phyloP scores from a whole-genome alignment of 2,797 vertebrate genomes.

The Hemitrygon akajei region DNA sequence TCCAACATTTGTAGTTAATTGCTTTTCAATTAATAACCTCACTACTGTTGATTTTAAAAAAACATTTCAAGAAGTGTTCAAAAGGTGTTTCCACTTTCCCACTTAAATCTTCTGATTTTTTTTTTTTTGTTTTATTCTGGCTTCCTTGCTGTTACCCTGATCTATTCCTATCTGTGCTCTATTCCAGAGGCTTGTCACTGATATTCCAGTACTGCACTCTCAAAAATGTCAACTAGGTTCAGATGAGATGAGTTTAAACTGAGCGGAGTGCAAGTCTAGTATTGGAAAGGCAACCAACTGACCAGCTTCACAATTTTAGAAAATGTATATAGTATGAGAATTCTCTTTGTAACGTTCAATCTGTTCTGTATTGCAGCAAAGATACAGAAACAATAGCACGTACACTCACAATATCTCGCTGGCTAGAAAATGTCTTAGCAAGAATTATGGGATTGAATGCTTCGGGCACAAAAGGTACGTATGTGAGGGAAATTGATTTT shows the following conservation, averaged over 20 bases:
- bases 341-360: background rate
- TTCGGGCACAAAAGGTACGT: conserved; percentile 56
- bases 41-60: background rate
- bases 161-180: background rate
- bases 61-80: background rate
- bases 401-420: conserved; percentile 75
- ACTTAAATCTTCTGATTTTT: background rate
- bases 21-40: no score
- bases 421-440: conserved; percentile 80
- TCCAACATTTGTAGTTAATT: no score
- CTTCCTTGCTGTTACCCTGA: background rate
- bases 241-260: no score
- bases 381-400: conserved; percentile 82
- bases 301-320: background rate
- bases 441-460: conserved; percentile 68
- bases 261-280: background rate
- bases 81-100: background rate
- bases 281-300: background rate
- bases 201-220: background rate
- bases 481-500: background rate
- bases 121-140: background rate
- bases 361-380: conserved; percentile 62
- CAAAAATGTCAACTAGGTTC: background rate
- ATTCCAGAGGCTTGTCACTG: background rate
- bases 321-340: background rate